Evolutionary conservation across 2,797 vertebrate genomes (phyloP).

Genomic region (Lindbergichthys nudifrons): DNA sequence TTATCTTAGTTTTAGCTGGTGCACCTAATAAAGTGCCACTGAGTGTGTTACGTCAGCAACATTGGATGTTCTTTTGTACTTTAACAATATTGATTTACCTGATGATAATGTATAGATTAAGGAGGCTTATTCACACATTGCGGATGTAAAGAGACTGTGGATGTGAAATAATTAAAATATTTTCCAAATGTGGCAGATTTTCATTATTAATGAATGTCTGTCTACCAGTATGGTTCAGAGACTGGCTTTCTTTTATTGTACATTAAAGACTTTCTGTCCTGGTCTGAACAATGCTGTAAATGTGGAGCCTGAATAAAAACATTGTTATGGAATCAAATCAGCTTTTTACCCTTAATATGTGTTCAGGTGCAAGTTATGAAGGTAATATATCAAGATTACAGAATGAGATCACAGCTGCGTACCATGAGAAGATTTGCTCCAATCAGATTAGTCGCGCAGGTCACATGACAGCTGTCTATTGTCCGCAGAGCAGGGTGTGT

Average conservation of each 20-base stretch:
- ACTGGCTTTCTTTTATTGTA: constrained; percentile 56
- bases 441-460: constrained; percentile 58
- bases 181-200: constrained; percentile 28
- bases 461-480: constrained; percentile 80
- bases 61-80: constrained; percentile 50
- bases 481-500: constrained; percentile 86
- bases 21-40: constrained; percentile 38
- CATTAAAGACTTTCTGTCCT: constrained; percentile 42
- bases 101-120: constrained; percentile 37
- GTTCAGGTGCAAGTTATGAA: background rate
- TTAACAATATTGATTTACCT: constrained; percentile 48
- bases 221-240: constrained; percentile 33
- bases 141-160: constrained; percentile 35
- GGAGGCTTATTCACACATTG: constrained; percentile 37
- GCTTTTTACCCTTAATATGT: background rate
- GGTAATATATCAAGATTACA: constrained; percentile 20
- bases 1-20: constrained; percentile 18
- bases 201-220: constrained; percentile 63
- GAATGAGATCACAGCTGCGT: constrained; percentile 15
- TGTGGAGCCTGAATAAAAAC: constrained; percentile 67
- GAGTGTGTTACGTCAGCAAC: constrained; percentile 17
- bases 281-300: constrained; percentile 65
- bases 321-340: constrained; percentile 47
- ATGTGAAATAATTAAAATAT: constrained; percentile 28
- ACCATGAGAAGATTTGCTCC: constrained; percentile 18